Conservation (phyloP, 2,797 vertebrate species). For the Silurus aristotelis region DNA sequence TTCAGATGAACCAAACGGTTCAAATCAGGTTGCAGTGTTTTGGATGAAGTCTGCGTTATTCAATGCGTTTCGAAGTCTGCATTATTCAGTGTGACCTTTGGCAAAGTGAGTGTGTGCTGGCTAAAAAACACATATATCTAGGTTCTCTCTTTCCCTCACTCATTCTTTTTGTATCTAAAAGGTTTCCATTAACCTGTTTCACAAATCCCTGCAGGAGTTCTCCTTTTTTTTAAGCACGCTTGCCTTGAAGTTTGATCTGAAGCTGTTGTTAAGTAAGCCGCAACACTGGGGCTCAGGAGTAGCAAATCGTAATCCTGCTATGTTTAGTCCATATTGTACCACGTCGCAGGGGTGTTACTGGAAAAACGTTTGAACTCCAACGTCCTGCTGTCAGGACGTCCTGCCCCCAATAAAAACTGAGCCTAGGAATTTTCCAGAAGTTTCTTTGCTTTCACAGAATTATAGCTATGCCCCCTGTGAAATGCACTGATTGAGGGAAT, state of each 20-base stretch:
- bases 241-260: not conserved
- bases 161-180: not conserved
- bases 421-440: no score
- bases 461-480: no score
- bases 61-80: not conserved
- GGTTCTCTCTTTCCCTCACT: no score
- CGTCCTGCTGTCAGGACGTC: not conserved
- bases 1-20: conserved; percentile 45
- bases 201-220: conserved; percentile 2
- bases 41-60: conserved; percentile 20
- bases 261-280: conserved; percentile 9
- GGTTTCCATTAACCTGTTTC: conserved; percentile 5
- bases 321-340: not conserved
- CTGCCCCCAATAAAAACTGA: no score
- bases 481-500: no score
- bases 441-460: no score
- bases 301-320: not conserved
- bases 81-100: conserved; percentile 40
- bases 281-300: not conserved
- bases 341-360: not conserved
- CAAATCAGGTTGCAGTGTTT: conserved; percentile 26
- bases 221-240: not conserved
- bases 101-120: conserved; percentile 7
- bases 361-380: not conserved
- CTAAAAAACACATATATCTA: no score